Evolutionary conservation across 1,140 invertebrate species (phyloP), one percentile per base, ranked within the genome.

Genomic region (Sitodiplosis mosellana): DNA sequence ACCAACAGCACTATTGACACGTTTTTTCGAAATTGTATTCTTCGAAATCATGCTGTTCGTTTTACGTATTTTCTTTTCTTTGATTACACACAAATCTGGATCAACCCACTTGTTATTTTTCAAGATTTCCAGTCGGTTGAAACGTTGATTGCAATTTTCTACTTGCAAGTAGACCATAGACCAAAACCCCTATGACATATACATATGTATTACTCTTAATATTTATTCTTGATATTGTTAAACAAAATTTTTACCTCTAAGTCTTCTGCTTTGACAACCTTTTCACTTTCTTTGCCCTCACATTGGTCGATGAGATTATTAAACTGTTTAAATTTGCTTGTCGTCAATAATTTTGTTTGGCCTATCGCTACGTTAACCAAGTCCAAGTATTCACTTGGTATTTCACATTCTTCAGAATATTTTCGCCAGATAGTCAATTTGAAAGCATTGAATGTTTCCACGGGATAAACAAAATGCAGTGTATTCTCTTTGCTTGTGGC

Each of bases 171-270:
- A 73, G 7, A 81, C 65, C 75, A 81, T 79, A 38, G 82, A 80
- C 81, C 81, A 84, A 64, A 83, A 85, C 2, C 81, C 81, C 60
- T n/a, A n/a, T n/a, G n/a, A n/a, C n/a, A n/a, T n/a, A n/a, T n/a
- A n/a, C n/a, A n/a, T n/a, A n/a, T n/a, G n/a, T n/a, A n/a, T n/a
- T n/a, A n/a, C n/a, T n/a, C n/a, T n/a, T n/a, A n/a, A n/a, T n/a
- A n/a, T n/a, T n/a, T n/a, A n/a, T n/a, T n/a, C n/a, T n/a, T n/a
- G n/a, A n/a, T n/a, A n/a, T n/a, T n/a, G n/a, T n/a, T n/a, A n/a
- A n/a, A n/a, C n/a, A n/a, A n/a, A n/a, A n/a, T n/a, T n/a, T n/a
- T n/a, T n/a, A n/a, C n/a, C n/a, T 82, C 75, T 0, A 84, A 63
- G 64, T 84, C 81, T 40, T 67, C 64, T 36, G 71, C 72, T 0